phyloP scores from a whole-genome alignment of 2,797 vertebrate species.

The Schizopygopsis pylzovi region DNA sequence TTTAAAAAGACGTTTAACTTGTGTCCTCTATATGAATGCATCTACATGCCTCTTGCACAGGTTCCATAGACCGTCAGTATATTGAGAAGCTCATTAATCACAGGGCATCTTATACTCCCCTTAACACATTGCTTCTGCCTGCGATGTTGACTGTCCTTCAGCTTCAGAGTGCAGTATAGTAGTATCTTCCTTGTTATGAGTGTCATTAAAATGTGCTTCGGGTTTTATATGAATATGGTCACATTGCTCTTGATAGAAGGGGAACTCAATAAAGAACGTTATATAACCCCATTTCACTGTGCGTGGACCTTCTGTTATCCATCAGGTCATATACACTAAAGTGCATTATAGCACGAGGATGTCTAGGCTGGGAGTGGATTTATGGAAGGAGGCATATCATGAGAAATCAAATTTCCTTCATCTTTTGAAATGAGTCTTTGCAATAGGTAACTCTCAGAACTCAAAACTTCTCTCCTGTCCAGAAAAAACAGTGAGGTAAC shows the following conservation, averaged over 20 bases:
- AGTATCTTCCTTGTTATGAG: constrained; percentile 34
- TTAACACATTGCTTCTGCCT: constrained; percentile 38
- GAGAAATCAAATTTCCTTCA: constrained; percentile 10
- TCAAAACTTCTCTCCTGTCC: not conserved
- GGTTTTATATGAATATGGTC: constrained; percentile 61
- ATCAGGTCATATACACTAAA: constrained; percentile 9
- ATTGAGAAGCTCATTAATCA: constrained; percentile 42
- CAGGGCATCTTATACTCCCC: not conserved
- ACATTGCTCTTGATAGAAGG: constrained; percentile 46
- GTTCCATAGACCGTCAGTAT: constrained; percentile 13
- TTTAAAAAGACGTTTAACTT: constrained; percentile 37
- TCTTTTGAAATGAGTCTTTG: constrained; percentile 3
- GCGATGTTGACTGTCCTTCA: constrained; percentile 36
- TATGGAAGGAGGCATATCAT: constrained; percentile 1
- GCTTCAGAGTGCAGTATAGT: constrained; percentile 41
- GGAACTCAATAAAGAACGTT: constrained; percentile 60
- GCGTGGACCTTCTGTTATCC: constrained; percentile 22
- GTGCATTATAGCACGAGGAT: constrained; percentile 10
- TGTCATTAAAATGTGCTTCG: constrained; percentile 53
- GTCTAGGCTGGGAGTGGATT: constrained; percentile 1
- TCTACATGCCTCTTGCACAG: constrained; percentile 54
- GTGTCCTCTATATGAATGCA: constrained; percentile 38
- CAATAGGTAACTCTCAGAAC: not conserved
- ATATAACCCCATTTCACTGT: constrained; percentile 27
- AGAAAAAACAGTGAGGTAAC: not conserved